Evolutionary conservation across 2,888 invertebrate species (phyloP), one percentile per base, ranked within the genome.

Genomic region (Tinea pellionella): DNA sequence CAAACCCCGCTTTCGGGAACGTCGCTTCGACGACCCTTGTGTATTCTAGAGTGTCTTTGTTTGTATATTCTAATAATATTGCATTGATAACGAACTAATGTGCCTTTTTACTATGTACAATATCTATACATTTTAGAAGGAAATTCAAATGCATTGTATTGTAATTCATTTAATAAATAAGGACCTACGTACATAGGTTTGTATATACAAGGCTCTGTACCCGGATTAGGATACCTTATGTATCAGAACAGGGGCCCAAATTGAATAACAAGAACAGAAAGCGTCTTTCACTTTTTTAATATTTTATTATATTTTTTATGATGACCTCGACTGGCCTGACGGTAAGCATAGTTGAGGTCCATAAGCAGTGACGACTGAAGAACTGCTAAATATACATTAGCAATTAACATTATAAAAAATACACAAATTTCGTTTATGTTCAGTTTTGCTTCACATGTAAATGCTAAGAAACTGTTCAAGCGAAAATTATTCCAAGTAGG

Each of bases 401-500:
- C n/a, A n/a, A n/a, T n/a, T n/a, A n/a, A n/a, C n/a, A n/a, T n/a
- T n/a, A n/a, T n/a, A n/a, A n/a, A n/a, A n/a, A n/a, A n/a, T n/a
- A 19, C 15, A 13, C n/a, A 55, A 55, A 19, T 51, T 55, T 12
- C 7, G 24, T 24, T 19, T 47, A 15, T 2, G 47, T 18, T 9
- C 15, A 12, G 15, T 47, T 55, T 55, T 18, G 55, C 55, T 19
- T 55, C 19, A 29, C 72, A 78, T 78, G 74, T 71, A 75, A 77
- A 78, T 75, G 70, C 68, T 74, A 70, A 73, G 75, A 72, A 73
- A 76, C 74, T 77, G 75, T 78, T 76, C 69, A 64, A 66, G 71
- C 68, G 71, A 75, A 75, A 81, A 81, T 81, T 82, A 86, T 85
- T 75, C 81, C 72, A 73, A 47, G 80, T 78, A 80, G 78, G 77